Evolutionary conservation across 92 coral and sea anemone species (phyloP), one percentile per base, ranked within the genome.

Genomic region (Epizoanthus ramosus): DNA sequence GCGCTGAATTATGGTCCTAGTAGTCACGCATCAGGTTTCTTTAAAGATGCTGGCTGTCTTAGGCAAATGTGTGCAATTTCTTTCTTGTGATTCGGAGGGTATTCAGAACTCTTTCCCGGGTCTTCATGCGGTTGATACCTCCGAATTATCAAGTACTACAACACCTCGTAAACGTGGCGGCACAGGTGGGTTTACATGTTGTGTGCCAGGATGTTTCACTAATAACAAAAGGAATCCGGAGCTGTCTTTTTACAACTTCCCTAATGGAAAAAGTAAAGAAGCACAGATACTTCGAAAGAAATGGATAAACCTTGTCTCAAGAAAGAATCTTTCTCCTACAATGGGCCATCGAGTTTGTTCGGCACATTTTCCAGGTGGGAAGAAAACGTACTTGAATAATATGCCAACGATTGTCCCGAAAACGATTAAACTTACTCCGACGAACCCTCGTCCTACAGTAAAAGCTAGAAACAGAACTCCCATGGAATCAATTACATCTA

Each of bases 151-250:
- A 43, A 43, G 50, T 5, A 47, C 53, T 7, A 47, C 12, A 66
- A 10, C 16, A 16, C 39, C 31, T 28, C 31, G 31, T 28, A 28
- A 28, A 28, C 31, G 0, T 71, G 76, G 61, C 18, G 76, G 76
- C 45, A 39, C 17, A 15, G 75, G 59, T 50, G 76, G 76, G 10
- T 71, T 71, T 74, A 74, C 80, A 6, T 74, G 66, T 24, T 74
- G 88, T 60, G 84, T 85, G 17, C 84, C 84, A 57, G 84, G 84
- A 22, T 85, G 88, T 24, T 77, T 64, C n/a, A 85, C n/a, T n/a
- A 79, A 85, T 63, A 79, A 79, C 50, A 86, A 79, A 72, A 79
- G 85, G 74, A 71, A 79, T 61, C 74, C 80, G 24, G 85, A 79
- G 81, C 85, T 86, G 15, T 73, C 85, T n/a, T 85, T 85, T 59